A percentile compares a stretch with the other conserved stretches of the same genome.
Evolutionary conservation across 2,797 vertebrate species (phyloP).

Genomic region (Peromyscus melanophrys): DNA sequence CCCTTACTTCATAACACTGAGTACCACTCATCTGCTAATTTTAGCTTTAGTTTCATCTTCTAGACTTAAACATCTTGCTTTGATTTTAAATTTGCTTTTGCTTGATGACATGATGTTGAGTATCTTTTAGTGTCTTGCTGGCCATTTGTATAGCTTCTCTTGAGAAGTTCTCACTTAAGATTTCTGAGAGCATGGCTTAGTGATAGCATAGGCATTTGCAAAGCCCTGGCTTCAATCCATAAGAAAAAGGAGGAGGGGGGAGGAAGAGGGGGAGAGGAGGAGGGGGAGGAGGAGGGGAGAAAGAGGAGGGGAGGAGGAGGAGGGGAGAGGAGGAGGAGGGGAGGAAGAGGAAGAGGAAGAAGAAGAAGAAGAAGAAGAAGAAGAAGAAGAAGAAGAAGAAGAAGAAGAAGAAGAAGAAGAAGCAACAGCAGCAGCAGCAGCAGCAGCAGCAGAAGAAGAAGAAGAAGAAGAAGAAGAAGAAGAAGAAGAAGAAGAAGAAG

Average conservation of each 20-base stretch:
- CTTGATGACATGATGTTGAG: background rate
- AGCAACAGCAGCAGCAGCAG: too few species aligned
- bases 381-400: background rate
- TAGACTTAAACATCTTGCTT: background rate
- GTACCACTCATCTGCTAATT: background rate
- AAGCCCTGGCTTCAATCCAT: background rate
- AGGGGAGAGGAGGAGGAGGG: too few species aligned
- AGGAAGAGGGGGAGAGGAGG: accelerated
- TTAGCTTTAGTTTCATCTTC: background rate
- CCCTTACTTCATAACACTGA: background rate
- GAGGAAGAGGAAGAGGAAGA: too few species aligned
- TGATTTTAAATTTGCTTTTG: conserved; percentile 35
- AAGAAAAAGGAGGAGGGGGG: accelerated
- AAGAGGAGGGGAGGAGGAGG: too few species aligned
- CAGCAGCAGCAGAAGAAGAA: too few species aligned
- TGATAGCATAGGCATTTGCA: background rate
- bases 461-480: background rate
- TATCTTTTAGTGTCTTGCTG: background rate
- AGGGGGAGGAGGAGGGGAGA: too few species aligned
- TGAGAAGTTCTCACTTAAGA: background rate
- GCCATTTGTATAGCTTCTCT: background rate
- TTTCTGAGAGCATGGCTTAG: background rate
- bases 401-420: too few species aligned
- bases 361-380: background rate
- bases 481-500: background rate